Base-by-base conservation (phyloP, 2,113 vertebrate genomes). In the Hirundichthys speculiger region DNA sequence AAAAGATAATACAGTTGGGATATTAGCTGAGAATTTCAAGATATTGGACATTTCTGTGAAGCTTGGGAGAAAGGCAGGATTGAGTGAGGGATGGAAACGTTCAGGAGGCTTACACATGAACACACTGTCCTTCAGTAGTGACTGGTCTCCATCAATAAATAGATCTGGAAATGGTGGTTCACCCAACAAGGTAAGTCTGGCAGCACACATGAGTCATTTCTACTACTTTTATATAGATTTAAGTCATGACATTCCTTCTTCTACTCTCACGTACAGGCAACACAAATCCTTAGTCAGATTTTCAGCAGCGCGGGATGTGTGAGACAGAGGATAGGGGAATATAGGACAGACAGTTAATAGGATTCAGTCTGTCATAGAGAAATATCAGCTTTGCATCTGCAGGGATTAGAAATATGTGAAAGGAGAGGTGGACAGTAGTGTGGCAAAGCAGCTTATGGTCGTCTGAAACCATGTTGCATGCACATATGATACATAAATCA, bases 341-440 rank as follows among this genome's bases (percentile, higher is more conserved):
- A 77, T 87, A 87, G 86, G 87, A 83, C 85, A 87, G 75, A 75
- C 50, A 64, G 66, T 70, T 90, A 91, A 91, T 88, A 86, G 87
- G 88, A 91, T 91, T 88, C 77, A 73, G 53, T 79, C 62, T 62
- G 69, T 85, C 73, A 75, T 66, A 51, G 64, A 69, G 76, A 24
- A 73, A 82, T 90, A 89, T 91, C 90, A 88, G 87, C 88, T 86
- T 87, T 90, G 81, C 81, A 89, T 91, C 88, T 86, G 86, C 25
- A 54, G 61, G 83, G 88, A 89, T 90, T 90, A 89, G 65, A 78
- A 73, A 75, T 83, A 79, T 75, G 73, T 80, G 71, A 22, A 54
- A 64, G 41, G 57, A 83, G 64, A 86, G 76, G 74, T 84, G 73
- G 77, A 79, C 53, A 75, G 69, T 77, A 87, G 85, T 86, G 77